Base-by-base conservation (phyloP, 2,888 invertebrate genomes). In the Torymus auratus region DNA sequence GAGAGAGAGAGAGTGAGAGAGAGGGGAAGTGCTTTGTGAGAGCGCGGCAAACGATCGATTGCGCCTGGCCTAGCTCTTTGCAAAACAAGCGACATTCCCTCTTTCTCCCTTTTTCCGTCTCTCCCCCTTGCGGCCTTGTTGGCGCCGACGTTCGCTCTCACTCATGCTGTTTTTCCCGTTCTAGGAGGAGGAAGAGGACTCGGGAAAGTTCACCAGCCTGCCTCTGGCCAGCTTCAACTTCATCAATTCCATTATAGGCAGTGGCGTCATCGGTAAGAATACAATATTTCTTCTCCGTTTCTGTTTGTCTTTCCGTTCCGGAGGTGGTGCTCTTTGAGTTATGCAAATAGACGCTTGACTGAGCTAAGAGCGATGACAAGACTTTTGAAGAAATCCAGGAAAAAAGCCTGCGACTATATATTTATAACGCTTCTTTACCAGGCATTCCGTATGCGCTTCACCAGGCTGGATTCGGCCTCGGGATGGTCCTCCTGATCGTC, bases 171-270 rank as follows among this genome's bases (percentile, higher is more conserved):
- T 64, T 23, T 69, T 2, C n/a, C 61, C 50, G 2, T 41, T 41
- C 41, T 53, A 77, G 80, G 81, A 90, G 83, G 91, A 93, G 84
- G 92, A 92, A 76, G 92, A 93, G 77, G 92, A 92, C 82, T 91
- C 92, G 77, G 93, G 94, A 80, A 93, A 93, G 86, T 93, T 94
- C 85, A 94, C 93, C 85, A 94, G 95, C 82, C 91, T 95, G 84
- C 94, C 95, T 50, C 94, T 94, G 91, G 95, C 96, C 83, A 95
- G 95, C 91, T 96, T 96, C 91, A 96, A 96, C 92, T 96, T 96
- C 91, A 96, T 96, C 88, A 96, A 96, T 91, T 96, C 96, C 70
- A 96, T 96, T 88, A 95, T 96, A 83, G 96, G 96, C 80, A 96
- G 96, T 87, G 96, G 96, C 83, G 95, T 96, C 76, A 96, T 96